Evolutionary conservation across 2,113 vertebrate species (phyloP), one percentile per base, ranked within the genome.

Genomic region (Eonycteris spelaea): DNA sequence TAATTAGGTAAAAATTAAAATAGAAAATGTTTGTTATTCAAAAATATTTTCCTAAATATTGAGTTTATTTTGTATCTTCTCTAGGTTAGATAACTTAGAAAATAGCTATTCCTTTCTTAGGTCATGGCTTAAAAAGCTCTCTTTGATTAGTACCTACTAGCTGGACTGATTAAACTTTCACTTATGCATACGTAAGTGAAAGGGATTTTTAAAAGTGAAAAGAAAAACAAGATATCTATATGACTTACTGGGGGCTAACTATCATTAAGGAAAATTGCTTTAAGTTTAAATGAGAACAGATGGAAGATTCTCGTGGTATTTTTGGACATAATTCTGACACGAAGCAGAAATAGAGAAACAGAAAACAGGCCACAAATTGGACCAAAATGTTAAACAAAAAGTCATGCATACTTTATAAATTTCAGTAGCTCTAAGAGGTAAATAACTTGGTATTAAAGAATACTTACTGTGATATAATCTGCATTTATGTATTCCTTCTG

Each of bases 201-300:
- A 93, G 79, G 21, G 9, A 35, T 1, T 96, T 96, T 95, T 51
- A 45, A 68, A 96, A 93, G 85, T 65, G 26, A 14, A 94, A 70
- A 51, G 51, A 51, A 88, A 68, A 86, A n/a, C 51, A 77, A 94
- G 59, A 22, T 77, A 71, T 26, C 28, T 90, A 55, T 88, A 18
- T 45, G 71, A 70, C 51, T 86, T 79, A 97, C 94, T 63, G 70
- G n/a, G 45, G 16, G 61, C 30, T 86, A 40, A 97, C 88, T 92
- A 96, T 65, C 63, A 91, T 12, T 68, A 90, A 79, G 51, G 22
- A 97, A 96, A 97, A 90, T 19, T 88, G 59, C 61, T 96, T 92
- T 45, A 96, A 77, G 78, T 96, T 78, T 96, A 55, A 96, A 22
- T 78, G 89, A 96, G 96, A 90, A 18, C 63, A 97, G 30, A 87